Evolutionary conservation across 2,113 vertebrate species (phyloP).

Genomic region (Rhea americana): DNA sequence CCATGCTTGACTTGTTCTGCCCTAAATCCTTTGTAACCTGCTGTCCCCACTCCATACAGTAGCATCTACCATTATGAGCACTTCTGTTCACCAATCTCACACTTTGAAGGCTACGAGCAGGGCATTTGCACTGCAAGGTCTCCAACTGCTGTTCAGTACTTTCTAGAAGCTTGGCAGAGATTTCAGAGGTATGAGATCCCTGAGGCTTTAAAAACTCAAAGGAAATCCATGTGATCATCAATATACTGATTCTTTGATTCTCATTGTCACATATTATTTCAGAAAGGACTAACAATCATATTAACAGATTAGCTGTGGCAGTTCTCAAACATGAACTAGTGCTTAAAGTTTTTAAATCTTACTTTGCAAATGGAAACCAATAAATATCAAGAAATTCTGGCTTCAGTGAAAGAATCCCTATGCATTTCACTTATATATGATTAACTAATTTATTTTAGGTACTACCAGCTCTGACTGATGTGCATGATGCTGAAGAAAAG

Average conservation of each 20-base stretch:
- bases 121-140: neutral
- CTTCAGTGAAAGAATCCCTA: neutral
- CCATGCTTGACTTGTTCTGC: accelerated
- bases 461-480: neutral
- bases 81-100: neutral
- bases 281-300: neutral
- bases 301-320: neutral
- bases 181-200: neutral
- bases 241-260: neutral
- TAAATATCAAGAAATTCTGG: neutral
- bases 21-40: neutral
- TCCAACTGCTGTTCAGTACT: neutral
- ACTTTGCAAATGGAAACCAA: neutral
- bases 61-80: accelerated
- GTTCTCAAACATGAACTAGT: accelerated
- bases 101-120: neutral
- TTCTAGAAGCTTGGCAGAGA: neutral
- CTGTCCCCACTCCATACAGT: accelerated
- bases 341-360: neutral
- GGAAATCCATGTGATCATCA: neutral
- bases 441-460: neutral
- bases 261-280: neutral
- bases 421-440: neutral
- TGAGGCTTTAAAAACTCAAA: neutral
- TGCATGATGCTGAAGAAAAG: neutral